Conservation (phyloP, 2,113 vertebrate species). For the Mugil cephalus region DNA sequence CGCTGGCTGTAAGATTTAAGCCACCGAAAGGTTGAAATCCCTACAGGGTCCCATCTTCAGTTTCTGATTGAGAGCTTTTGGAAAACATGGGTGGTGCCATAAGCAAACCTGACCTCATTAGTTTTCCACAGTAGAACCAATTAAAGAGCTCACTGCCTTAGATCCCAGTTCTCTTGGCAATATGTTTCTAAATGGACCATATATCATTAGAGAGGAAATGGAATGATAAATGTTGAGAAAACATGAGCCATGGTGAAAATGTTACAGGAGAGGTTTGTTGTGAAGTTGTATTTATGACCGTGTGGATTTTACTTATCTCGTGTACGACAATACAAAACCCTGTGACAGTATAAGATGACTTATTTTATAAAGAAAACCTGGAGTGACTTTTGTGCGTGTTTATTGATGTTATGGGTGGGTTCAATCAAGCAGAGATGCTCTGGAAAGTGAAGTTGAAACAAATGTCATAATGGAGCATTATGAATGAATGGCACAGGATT, state of each 20-base stretch:
- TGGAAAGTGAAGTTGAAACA: neutral
- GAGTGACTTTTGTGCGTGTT: slow-evolving; percentile 36
- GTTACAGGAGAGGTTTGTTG: slow-evolving; percentile 43
- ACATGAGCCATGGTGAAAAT: slow-evolving; percentile 24
- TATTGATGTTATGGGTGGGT: slow-evolving; percentile 21
- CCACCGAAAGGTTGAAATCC: neutral
- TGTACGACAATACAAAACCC: slow-evolving; percentile 70
- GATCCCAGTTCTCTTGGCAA: slow-evolving; percentile 24
- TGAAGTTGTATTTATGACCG: slow-evolving; percentile 50
- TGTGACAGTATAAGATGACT: slow-evolving; percentile 62
- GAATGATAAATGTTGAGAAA: slow-evolving; percentile 27
- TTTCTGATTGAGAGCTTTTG: slow-evolving; percentile 8
- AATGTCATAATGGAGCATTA: no score
- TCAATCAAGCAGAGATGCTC: neutral
- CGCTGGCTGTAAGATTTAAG: slow-evolving; percentile 1
- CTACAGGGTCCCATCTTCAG: slow-evolving; percentile 15
- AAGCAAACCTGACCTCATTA: slow-evolving; percentile 38
- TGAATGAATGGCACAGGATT: no score
- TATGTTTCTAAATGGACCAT: slow-evolving; percentile 19
- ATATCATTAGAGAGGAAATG: slow-evolving; percentile 3
- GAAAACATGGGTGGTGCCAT: slow-evolving; percentile 8
- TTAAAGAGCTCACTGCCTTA: neutral
- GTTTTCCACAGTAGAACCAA: slow-evolving; percentile 14
- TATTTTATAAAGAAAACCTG: slow-evolving; percentile 81
- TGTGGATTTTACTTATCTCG: slow-evolving; percentile 60